Percentiles rank a stretch among this genome's conserved stretches.
phyloP scores from a whole-genome alignment of 2,797 vertebrate genomes.

The Oceanodroma leucorhoa region DNA sequence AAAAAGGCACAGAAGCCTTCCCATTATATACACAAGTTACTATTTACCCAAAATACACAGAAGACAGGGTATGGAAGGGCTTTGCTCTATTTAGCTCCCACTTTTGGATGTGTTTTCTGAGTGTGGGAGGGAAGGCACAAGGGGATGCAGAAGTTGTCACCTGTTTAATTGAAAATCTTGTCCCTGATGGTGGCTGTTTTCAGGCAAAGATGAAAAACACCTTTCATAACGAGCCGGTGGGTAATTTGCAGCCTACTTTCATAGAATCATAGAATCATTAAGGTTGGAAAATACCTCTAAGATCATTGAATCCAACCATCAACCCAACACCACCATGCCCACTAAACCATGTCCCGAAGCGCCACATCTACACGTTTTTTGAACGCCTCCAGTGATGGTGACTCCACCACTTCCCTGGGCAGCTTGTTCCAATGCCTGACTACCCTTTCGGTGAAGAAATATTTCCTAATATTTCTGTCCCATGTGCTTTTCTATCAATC shows the following conservation, averaged over 20 bases:
- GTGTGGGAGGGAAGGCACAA: background rate
- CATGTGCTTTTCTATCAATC: background rate
- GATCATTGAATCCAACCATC: too few species aligned
- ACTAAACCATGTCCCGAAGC: too few species aligned
- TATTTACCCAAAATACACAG: background rate
- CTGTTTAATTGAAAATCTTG: background rate
- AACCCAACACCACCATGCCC: too few species aligned
- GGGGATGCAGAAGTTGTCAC: background rate
- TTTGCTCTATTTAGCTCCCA: background rate
- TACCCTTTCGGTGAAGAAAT: too few species aligned
- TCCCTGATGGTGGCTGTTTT: background rate
- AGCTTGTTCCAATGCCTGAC: too few species aligned
- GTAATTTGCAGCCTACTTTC: background rate
- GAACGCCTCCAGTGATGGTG: too few species aligned
- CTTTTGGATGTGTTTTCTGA: constrained; percentile 1
- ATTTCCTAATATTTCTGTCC: background rate
- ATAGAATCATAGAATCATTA: too few species aligned
- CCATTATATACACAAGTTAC: background rate
- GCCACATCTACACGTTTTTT: too few species aligned
- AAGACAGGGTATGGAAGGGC: background rate
- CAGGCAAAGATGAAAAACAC: background rate
- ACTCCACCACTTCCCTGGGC: too few species aligned
- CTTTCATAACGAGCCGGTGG: background rate
- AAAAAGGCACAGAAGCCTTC: background rate
- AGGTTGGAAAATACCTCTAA: too few species aligned